phyloP scores from a whole-genome alignment of 2,888 invertebrate genomes.

The Eupithecia dodoneata region DNA sequence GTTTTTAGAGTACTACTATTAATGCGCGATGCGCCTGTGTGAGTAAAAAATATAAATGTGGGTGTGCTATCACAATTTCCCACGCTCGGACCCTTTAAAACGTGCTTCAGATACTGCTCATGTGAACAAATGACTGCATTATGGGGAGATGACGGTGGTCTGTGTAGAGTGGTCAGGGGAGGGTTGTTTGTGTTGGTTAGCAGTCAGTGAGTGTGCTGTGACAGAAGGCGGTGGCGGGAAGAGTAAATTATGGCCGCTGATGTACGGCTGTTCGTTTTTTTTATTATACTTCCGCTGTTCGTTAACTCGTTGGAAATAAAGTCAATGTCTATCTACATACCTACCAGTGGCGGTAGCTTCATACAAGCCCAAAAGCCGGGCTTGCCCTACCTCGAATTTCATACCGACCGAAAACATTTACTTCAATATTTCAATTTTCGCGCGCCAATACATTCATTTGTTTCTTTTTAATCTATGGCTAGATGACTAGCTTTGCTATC shows the following conservation, averaged over 20 bases:
- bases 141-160: slow-evolving; percentile 39
- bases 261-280: not conserved
- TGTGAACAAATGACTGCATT: slow-evolving; percentile 9
- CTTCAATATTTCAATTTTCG: too few species aligned
- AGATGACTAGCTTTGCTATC: too few species aligned
- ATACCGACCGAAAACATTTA: too few species aligned
- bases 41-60: too few species aligned
- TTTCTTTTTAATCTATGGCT: too few species aligned
- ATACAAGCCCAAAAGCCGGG: too few species aligned
- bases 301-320: not conserved
- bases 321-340: not conserved
- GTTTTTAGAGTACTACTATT: too few species aligned
- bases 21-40: too few species aligned
- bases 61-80: too few species aligned
- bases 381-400: too few species aligned
- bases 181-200: slow-evolving; percentile 35
- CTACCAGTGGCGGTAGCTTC: too few species aligned
- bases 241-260: slow-evolving; percentile 16
- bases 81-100: slow-evolving; percentile 41
- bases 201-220: slow-evolving; percentile 36
- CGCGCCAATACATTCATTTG: too few species aligned
- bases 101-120: slow-evolving; percentile 5
- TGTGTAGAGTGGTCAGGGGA: slow-evolving; percentile 43
- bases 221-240: slow-evolving; percentile 22
- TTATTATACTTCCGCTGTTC: not conserved